These are phyloP conservation scores for Ochotona princeps DNA, from an alignment of 2,113 vertebrate genomes.

Conservation along the genomic window DNA sequence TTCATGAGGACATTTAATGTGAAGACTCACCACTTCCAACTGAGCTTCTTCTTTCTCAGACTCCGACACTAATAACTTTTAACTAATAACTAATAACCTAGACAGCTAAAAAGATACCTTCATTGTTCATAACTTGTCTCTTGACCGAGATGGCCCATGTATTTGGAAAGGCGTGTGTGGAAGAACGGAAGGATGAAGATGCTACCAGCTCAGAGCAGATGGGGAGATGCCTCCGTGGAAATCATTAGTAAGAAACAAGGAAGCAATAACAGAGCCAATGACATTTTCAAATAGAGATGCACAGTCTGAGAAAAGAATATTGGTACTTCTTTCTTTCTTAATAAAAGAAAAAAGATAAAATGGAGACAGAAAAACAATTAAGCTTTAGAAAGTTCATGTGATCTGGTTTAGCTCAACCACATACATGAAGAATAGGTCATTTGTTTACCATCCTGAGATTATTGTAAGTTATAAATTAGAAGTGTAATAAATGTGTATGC, in stretches of 20 bases:
- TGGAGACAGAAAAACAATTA: background rate
- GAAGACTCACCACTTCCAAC: background rate
- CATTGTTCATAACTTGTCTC: background rate
- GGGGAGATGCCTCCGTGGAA: background rate
- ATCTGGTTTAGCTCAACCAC: background rate
- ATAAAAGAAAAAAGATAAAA: slow-evolving; percentile 8
- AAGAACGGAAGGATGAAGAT: background rate
- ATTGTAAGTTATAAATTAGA: background rate
- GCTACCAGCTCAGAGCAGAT: background rate
- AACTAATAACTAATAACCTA: no score
- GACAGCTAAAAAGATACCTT: background rate
- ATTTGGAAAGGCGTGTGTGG: background rate
- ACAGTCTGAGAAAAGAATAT: background rate
- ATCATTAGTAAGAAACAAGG: background rate
- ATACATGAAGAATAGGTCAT: background rate
- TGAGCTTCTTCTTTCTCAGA: background rate
- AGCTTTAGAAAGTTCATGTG: background rate
- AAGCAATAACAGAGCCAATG: background rate
- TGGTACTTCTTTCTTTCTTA: background rate
- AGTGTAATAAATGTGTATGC: background rate
- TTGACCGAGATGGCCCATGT: background rate
- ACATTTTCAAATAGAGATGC: background rate
- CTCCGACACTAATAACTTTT: background rate
- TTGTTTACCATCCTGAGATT: background rate
- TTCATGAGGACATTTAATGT: background rate